A percentile compares a stretch with the other conserved stretches of the same genome.
Conservation (phyloP, 2,113 vertebrate genomes). For the Rhinoptilus africanus region DNA sequence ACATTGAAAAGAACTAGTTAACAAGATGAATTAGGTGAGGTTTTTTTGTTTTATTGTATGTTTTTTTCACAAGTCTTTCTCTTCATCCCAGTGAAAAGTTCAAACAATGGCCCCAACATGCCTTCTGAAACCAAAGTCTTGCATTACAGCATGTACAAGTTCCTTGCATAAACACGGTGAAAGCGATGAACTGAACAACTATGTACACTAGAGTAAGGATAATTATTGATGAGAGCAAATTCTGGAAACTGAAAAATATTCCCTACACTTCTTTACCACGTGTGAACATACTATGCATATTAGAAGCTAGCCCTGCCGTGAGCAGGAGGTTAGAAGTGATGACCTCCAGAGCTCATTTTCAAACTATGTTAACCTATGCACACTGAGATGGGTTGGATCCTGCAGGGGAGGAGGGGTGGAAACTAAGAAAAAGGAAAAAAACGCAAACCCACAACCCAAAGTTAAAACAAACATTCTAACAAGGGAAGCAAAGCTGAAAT, state of each 20-base stretch:
- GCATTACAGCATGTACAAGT: neutral
- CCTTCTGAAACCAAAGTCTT: neutral
- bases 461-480: neutral
- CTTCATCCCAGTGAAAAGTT: neutral
- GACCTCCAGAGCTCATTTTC: neutral
- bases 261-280: neutral
- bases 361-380: neutral
- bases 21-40: fast-evolving
- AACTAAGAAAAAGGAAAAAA: neutral
- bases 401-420: neutral
- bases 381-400: neutral
- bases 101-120: neutral
- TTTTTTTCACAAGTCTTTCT: neutral
- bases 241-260: neutral
- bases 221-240: neutral
- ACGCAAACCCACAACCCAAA: neutral
- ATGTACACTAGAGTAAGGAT: neutral
- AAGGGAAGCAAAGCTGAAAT: neutral
- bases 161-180: neutral
- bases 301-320: neutral
- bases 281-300: neutral
- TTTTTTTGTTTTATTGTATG: neutral
- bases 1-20: neutral
- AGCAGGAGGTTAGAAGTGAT: neutral
- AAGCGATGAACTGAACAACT: neutral